Percentiles rank a stretch among this genome's conserved stretches.
These are phyloP conservation scores for Hemithea aestivaria DNA, from an alignment of 2,888 invertebrate genomes.

Conservation along the genomic window DNA sequence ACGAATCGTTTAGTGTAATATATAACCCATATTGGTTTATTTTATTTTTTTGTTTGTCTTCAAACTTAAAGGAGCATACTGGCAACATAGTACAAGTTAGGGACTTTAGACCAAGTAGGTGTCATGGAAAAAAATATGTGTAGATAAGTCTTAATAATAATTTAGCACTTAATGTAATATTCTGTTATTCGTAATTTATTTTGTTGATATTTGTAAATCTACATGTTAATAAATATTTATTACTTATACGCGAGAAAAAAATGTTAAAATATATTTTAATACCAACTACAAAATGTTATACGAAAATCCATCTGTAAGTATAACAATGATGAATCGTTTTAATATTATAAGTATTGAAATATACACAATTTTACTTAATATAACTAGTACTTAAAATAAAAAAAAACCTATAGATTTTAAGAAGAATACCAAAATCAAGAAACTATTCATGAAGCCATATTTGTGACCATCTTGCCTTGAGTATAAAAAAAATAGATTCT, in stretches of 20 bases:
- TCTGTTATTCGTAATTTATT: constrained; percentile 79
- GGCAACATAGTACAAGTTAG: constrained; percentile 72
- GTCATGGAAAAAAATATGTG: constrained; percentile 41
- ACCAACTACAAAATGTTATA: constrained; percentile 43
- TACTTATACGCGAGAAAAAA: constrained; percentile 65
- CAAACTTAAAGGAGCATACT: constrained; percentile 39
- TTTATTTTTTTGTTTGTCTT: too few relatives aligned
- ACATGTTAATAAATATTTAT: constrained; percentile 79
- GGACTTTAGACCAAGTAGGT: constrained; percentile 57
- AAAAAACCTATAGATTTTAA: constrained; percentile 8
- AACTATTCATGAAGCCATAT: constrained; percentile 52
- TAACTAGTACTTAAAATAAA: constrained; percentile 30
- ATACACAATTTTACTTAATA: constrained; percentile 51
- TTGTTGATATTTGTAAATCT: constrained; percentile 80
- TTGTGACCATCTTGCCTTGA: constrained; percentile 75
- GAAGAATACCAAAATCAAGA: constrained; percentile 23
- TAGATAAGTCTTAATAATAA: constrained; percentile 59
- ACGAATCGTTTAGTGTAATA: too few relatives aligned
- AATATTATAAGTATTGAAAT: constrained; percentile 50
- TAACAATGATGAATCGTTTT: constrained; percentile 9
- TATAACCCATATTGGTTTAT: too few relatives aligned
- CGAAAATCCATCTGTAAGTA: constrained; percentile 30
- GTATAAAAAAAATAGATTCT: constrained; percentile 30
- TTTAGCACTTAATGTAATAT: constrained; percentile 60
- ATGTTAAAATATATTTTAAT: constrained; percentile 67